These are phyloP conservation scores for Petrocephalus zakoni DNA, from an alignment of 2,113 vertebrate species.

Conservation along the genomic window DNA sequence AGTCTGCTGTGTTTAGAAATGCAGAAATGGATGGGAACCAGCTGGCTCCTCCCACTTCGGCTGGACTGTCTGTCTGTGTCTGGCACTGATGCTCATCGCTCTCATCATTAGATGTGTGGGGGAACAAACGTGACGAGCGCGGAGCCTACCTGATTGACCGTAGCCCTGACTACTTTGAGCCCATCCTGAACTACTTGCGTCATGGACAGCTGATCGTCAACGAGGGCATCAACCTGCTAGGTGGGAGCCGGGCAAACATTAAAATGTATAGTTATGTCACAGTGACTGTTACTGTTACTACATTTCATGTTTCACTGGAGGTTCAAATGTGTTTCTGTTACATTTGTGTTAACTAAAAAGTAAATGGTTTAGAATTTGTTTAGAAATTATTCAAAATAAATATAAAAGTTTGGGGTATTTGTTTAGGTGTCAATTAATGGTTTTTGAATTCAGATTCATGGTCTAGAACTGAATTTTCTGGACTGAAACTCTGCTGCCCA, in stretches of 20 bases:
- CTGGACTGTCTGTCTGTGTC: neutral
- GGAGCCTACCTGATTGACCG: slow-evolving; percentile 95
- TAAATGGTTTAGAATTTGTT: too few species aligned
- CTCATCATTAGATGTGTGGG: slow-evolving; percentile 80
- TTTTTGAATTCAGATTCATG: neutral
- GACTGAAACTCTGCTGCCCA: neutral
- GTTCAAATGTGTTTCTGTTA: too few species aligned
- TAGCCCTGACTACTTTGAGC: slow-evolving; percentile 95
- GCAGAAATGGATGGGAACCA: neutral
- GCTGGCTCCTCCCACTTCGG: neutral
- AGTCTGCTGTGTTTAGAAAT: neutral
- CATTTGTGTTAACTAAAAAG: too few species aligned
- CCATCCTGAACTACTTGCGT: slow-evolving; percentile 92
- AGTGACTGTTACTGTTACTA: too few species aligned
- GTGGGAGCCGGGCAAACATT: slow-evolving; percentile 54
- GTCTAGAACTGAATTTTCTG: neutral
- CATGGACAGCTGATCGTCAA: slow-evolving; percentile 96
- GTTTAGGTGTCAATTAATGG: neutral
- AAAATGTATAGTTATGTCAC: too few species aligned
- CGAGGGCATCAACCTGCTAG: slow-evolving; percentile 89
- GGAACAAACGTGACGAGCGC: slow-evolving; percentile 83
- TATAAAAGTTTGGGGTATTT: too few species aligned
- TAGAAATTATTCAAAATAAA: too few species aligned
- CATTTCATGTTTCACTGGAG: too few species aligned
- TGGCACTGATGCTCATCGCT: neutral